Evolutionary conservation across 2,888 invertebrate species (phyloP).

Genomic region (Neocrepidodera transversa): DNA sequence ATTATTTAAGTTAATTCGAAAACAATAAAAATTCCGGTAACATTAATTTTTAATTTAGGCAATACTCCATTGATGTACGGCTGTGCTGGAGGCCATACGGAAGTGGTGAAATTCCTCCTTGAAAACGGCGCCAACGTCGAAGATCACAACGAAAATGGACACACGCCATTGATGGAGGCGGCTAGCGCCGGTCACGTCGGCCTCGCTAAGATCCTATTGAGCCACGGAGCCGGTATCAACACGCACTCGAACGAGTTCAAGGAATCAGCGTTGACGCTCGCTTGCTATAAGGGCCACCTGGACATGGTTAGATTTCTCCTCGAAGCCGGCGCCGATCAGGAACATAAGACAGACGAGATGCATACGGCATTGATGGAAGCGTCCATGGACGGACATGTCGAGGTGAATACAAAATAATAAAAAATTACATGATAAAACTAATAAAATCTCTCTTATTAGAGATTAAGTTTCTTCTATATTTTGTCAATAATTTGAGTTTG

Average conservation of each 20-base stretch:
- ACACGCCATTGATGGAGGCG: conserved; percentile 99
- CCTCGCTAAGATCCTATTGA: conserved; percentile 88
- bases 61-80: conserved; percentile 98
- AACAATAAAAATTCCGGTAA: no score
- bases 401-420: conserved; percentile 56
- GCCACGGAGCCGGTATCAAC: conserved; percentile 96
- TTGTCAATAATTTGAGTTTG: no score
- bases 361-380: conserved; percentile 99
- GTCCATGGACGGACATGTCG: conserved; percentile 99
- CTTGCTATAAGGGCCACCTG: conserved; percentile 90
- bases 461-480: no score
- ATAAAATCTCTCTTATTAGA: no score
- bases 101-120: conserved; percentile 78
- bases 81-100: conserved; percentile 92
- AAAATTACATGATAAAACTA: no score
- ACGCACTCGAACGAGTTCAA: conserved; percentile 99
- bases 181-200: conserved; percentile 94
- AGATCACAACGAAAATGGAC: conserved; percentile 99
- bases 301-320: conserved; percentile 97
- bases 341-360: conserved; percentile 99
- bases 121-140: conserved; percentile 94
- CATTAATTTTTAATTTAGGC: no score
- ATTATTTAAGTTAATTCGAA: no score
- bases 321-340: conserved; percentile 95
- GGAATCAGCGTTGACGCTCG: conserved; percentile 89